Evolutionary conservation across 2,797 vertebrate genomes (phyloP).

Genomic region (Melanotaenia boesemani): DNA sequence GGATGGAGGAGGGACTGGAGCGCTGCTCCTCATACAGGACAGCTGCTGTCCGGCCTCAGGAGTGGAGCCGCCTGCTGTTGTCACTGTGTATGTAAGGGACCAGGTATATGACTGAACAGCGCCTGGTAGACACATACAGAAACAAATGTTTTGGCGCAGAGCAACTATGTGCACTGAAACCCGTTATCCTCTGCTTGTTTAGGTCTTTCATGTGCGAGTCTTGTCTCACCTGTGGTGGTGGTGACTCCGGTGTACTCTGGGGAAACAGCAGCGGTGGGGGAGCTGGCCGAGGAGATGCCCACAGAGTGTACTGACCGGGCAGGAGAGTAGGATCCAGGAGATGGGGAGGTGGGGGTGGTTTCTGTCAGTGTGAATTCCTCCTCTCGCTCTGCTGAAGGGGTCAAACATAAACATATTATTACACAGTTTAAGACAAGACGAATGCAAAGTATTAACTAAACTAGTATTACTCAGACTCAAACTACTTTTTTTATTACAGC

Average conservation of each 20-base stretch:
- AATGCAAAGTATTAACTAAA: too few species aligned
- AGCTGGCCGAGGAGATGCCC: conserved; percentile 87
- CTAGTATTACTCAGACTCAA: neutral
- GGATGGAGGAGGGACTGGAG: conserved; percentile 88
- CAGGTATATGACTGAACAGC: conserved; percentile 99
- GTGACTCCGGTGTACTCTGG: conserved; percentile 89
- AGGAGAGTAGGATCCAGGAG: conserved; percentile 91
- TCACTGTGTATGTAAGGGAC: conserved; percentile 99
- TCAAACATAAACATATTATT: neutral
- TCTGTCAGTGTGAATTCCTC: conserved; percentile 90
- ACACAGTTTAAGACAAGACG: neutral
- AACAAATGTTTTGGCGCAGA: conserved; percentile 70
- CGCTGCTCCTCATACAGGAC: conserved; percentile 92
- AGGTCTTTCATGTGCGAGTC: conserved; percentile 3
- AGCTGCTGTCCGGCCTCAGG: conserved; percentile 92
- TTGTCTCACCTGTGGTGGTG: conserved; percentile 87
- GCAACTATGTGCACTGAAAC: conserved; percentile 50
- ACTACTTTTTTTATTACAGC: neutral
- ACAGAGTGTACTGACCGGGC: conserved; percentile 90
- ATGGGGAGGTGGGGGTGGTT: conserved; percentile 87
- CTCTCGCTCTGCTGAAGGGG: conserved; percentile 83
- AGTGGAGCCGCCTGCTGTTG: conserved; percentile 91
- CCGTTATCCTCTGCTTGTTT: conserved; percentile 12
- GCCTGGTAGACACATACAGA: conserved; percentile 88
- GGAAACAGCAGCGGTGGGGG: conserved; percentile 90